Evolutionary conservation across 2,797 vertebrate genomes (phyloP), one percentile per base, ranked within the genome.

Genomic region (Bovichtus diacanthus): DNA sequence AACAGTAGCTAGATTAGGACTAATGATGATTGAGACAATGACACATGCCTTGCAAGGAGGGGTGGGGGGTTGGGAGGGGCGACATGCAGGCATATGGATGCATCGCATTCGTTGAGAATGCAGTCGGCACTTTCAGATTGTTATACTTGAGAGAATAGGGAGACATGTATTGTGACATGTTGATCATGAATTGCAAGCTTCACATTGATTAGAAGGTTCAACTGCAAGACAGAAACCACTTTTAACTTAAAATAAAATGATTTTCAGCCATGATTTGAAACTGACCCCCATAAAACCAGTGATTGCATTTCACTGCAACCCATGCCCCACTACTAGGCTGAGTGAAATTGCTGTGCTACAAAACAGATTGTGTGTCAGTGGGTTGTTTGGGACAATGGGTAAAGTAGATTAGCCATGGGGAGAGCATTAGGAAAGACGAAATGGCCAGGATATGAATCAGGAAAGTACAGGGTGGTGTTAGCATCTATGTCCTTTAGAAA

Each of bases 11-110:
- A 31, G n/a, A 38, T 43, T 53, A 73, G 6, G 4, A 38, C 54
- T 31, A 34, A 64, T 56, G 68, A 78, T 63, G 55, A 79, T 9
- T 9, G 38, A 60, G 61, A 82, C 63, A 74, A 79, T 78, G 72
- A 78, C 55, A 80, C 88, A 87, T 92, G 89, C 89, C 83, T 76
- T 81, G 61, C 65, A 27, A 39, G 5, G 38, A 23, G 64, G 58
- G 72, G 41, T 46, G 16, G 21, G 3, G 46, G 12, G 53, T 47
- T 29, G 13, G 25, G 19, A 51, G 12, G 61, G 50, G 70, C 23
- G 25, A 25, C 92, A 93, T 92, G 93, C 93, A 93, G 63, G 61
- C 62, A 80, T 2, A 76, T 9, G 43, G 70, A 80, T 64, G 63
- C n/a, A 69, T 36, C 56, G 34, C 39, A 58, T 41, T 79, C 51